These are phyloP conservation scores for Eudyptes chrysolophus DNA, from an alignment of 2,113 vertebrate species.

Conservation along the genomic window DNA sequence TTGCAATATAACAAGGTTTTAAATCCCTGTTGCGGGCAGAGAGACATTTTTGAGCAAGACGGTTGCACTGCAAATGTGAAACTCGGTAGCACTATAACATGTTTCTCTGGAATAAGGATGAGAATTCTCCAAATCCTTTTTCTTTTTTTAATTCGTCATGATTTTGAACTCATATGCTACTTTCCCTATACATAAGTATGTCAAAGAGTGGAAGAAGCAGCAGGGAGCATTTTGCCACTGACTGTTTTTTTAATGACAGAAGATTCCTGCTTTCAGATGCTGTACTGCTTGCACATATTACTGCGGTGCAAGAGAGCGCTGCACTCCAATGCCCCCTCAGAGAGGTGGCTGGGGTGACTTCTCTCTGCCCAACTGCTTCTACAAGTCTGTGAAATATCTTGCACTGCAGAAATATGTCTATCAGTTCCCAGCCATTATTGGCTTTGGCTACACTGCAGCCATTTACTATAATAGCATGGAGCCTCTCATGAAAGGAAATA, in stretches of 20 bases:
- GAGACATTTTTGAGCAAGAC: background rate
- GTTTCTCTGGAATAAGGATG: background rate
- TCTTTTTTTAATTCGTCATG: background rate
- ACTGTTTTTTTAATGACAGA: background rate
- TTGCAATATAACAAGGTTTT: background rate
- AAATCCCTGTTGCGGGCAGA: background rate
- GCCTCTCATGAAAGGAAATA: background rate
- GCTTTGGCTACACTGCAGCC: background rate
- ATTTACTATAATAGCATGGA: background rate
- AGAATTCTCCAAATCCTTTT: background rate
- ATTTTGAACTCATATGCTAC: background rate
- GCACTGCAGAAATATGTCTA: background rate
- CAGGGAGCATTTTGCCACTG: background rate
- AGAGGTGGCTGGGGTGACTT: background rate
- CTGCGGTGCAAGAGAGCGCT: rapidly evolving
- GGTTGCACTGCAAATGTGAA: background rate
- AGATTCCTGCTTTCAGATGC: no score
- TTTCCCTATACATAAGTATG: rapidly evolving
- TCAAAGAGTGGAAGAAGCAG: background rate
- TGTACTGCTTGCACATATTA: rapidly evolving
- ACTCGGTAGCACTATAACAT: background rate
- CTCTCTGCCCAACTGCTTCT: background rate
- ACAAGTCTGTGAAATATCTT: background rate
- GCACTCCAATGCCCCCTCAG: background rate
- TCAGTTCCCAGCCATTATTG: background rate